These are phyloP conservation scores for Nipponia nippon DNA, from an alignment of 2,113 vertebrate species.

Conservation along the genomic window DNA sequence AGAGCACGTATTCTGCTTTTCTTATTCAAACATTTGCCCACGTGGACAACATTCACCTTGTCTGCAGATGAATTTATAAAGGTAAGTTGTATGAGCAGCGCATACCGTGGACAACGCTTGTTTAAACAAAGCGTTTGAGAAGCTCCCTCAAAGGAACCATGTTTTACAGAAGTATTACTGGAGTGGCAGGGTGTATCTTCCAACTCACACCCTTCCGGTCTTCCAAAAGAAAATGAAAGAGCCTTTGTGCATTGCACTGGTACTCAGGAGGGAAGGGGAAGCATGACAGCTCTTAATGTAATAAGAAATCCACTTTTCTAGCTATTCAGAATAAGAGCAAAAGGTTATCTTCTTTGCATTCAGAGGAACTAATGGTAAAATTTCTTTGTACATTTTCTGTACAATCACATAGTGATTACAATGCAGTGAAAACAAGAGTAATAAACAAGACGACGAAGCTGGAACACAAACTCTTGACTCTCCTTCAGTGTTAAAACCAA, in stretches of 20 bases:
- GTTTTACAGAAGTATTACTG: not conserved
- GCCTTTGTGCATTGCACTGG: not conserved
- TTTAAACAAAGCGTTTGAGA: not conserved
- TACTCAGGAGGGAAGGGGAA: not conserved
- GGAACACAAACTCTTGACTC: not conserved
- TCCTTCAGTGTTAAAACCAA: not conserved
- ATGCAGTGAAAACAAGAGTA: not conserved
- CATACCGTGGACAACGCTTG: not conserved
- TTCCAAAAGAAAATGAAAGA: not conserved
- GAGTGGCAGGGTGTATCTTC: not conserved
- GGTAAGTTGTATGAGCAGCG: not conserved
- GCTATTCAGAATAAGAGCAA: not conserved
- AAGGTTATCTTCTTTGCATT: not conserved
- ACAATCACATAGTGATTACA: not conserved
- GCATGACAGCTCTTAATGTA: not conserved
- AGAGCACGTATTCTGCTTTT: not conserved
- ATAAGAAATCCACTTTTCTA: not conserved
- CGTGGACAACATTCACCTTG: not conserved
- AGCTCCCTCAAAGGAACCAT: not conserved
- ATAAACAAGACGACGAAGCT: not conserved
- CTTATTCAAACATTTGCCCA: not conserved
- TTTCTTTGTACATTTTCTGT: not conserved
- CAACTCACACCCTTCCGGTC: not conserved
- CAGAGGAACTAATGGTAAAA: not conserved
- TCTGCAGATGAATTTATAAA: not conserved